Percentiles rank a stretch among this genome's conserved stretches.
Conservation (phyloP, 2,797 vertebrate genomes). For the Acanthornis magna region DNA sequence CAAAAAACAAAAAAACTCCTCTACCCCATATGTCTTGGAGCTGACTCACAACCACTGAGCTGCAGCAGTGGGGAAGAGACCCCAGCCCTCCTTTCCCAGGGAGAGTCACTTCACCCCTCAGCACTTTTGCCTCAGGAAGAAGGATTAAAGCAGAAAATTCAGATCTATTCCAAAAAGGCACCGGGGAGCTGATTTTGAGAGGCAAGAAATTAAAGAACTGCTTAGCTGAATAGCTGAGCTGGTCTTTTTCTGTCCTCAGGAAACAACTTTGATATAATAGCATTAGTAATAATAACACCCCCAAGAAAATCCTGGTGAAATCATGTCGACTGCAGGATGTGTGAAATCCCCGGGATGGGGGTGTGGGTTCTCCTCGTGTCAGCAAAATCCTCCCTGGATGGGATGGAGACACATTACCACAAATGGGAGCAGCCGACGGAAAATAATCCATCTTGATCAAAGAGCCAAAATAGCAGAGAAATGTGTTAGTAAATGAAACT, state of each 20-base stretch:
- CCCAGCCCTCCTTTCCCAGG: neutral
- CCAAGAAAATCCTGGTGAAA: constrained; percentile 9
- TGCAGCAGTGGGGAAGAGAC: neutral
- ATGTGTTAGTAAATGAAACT: neutral
- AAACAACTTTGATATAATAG: constrained; percentile 6
- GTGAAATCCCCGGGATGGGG: constrained; percentile 3
- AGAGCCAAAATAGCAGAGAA: neutral
- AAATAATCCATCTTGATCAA: neutral
- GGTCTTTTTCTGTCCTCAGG: constrained; percentile 34
- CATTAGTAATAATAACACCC: constrained; percentile 16
- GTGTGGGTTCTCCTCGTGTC: neutral
- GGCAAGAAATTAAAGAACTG: constrained; percentile 26
- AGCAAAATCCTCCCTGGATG: neutral
- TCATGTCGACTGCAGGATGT: neutral
- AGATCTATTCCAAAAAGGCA: neutral
- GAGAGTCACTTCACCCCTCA: neutral
- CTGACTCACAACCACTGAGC: fast-evolving
- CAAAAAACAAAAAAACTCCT: too few species aligned
- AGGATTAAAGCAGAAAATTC: neutral
- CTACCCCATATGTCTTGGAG: fast-evolving
- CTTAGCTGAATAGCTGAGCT: constrained; percentile 38
- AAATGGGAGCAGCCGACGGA: neutral
- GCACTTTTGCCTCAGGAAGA: neutral
- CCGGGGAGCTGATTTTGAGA: neutral
- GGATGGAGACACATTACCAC: neutral